Conservation (phyloP, 1,140 invertebrate genomes). For the Pectinophora gossypiella region DNA sequence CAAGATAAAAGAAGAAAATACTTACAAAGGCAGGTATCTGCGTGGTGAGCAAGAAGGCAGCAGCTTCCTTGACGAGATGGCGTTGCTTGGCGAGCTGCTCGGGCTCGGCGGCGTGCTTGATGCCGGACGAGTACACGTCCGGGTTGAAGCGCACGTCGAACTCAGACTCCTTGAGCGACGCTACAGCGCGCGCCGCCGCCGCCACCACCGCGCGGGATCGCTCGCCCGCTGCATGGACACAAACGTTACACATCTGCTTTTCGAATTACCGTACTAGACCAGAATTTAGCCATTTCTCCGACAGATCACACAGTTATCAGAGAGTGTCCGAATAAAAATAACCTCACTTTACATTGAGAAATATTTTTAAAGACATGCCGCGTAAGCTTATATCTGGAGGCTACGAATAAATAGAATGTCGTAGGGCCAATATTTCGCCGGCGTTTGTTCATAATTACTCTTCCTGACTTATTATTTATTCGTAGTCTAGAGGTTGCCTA, state of each 20-base stretch:
- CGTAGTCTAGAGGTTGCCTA: no score
- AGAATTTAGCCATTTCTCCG: no score
- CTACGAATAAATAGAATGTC: no score
- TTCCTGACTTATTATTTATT: no score
- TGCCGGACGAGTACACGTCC: constrained; percentile 96
- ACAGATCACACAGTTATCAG: no score
- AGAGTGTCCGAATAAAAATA: no score
- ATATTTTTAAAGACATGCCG: no score
- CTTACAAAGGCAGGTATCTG: constrained; percentile 96
- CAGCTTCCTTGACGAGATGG: constrained; percentile 94
- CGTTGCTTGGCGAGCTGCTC: constrained; percentile 86
- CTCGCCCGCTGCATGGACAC: constrained; percentile 81
- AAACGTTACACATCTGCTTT: background rate
- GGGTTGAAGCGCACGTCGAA: constrained; percentile 99
- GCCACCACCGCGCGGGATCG: constrained; percentile 93
- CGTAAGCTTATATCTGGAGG: no score
- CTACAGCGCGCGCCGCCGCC: constrained; percentile 91
- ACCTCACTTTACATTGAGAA: no score
- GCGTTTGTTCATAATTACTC: no score
- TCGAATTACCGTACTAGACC: background rate
- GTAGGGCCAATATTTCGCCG: no score
- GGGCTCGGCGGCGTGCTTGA: constrained; percentile 85
- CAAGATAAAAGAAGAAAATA: constrained; percentile 21
- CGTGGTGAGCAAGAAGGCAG: constrained; percentile 93
- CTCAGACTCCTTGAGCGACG: constrained; percentile 94